Percentiles rank a stretch among this genome's conserved stretches.
These are phyloP conservation scores for Bombus balteatus DNA, from an alignment of 1,140 invertebrate species.

Conservation along the genomic window DNA sequence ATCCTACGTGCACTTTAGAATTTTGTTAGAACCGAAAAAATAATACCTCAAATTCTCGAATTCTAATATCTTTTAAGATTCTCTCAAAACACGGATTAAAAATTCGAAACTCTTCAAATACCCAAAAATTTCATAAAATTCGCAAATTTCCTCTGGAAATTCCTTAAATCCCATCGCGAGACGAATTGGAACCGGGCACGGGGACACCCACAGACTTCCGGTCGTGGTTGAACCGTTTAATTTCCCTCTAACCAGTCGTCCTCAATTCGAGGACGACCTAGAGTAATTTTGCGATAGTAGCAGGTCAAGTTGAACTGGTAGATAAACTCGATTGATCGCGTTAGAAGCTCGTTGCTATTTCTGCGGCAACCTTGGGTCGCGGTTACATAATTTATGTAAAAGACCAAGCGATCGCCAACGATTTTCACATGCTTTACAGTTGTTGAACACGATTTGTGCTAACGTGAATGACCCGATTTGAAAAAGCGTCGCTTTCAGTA, in stretches of 20 bases:
- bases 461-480: neutral
- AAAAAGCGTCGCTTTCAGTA: neutral
- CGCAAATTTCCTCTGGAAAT: neutral
- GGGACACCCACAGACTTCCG: neutral
- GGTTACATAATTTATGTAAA: slow-evolving; percentile 34
- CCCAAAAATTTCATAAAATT: neutral
- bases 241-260: neutral
- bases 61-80: neutral
- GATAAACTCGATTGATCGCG: slow-evolving; percentile 11
- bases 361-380: slow-evolving; percentile 1
- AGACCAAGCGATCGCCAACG: neutral
- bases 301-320: slow-evolving; percentile 6
- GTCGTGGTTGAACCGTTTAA: neutral
- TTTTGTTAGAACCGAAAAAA: too few relatives aligned
- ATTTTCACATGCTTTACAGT: neutral
- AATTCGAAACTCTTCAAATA: neutral
- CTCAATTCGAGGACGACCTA: neutral
- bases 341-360: neutral
- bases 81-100: neutral
- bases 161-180: neutral
- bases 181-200: neutral
- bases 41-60: too few relatives aligned
- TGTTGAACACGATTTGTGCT: neutral
- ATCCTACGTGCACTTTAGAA: too few relatives aligned
- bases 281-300: neutral